These are phyloP conservation scores for Erebia palarica DNA, from an alignment of 2,888 invertebrate species.

Conservation along the genomic window DNA sequence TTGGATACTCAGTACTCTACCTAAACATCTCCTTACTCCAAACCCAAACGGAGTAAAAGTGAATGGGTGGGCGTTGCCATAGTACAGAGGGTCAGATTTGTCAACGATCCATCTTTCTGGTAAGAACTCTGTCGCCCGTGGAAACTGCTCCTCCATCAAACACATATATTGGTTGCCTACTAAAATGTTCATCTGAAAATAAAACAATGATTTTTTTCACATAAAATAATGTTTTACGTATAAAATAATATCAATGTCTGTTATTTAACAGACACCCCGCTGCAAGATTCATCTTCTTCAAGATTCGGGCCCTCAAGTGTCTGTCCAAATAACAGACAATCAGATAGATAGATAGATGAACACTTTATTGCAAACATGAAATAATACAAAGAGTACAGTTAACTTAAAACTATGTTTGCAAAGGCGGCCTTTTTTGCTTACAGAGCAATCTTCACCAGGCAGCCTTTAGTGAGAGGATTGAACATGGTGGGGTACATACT, in stretches of 20 bases:
- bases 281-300: too few species aligned
- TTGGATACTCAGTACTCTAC: slow-evolving; percentile 50
- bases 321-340: too few species aligned
- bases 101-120: slow-evolving; percentile 88
- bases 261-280: too few species aligned
- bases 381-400: too few species aligned
- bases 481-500: slow-evolving; percentile 35
- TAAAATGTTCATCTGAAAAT: slow-evolving; percentile 14
- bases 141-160: slow-evolving; percentile 84
- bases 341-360: too few species aligned
- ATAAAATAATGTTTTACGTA: not conserved
- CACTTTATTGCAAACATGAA: too few species aligned
- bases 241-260: too few species aligned
- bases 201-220: not conserved
- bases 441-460: too few species aligned
- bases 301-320: too few species aligned
- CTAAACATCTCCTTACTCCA: slow-evolving; percentile 86
- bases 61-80: slow-evolving; percentile 82
- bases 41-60: slow-evolving; percentile 85
- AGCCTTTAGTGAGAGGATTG: too few species aligned
- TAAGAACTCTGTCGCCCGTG: slow-evolving; percentile 83
- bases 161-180: slow-evolving; percentile 45
- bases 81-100: slow-evolving; percentile 61
- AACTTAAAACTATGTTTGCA: too few species aligned
- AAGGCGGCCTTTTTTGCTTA: too few species aligned